Evolutionary conservation across 2,113 vertebrate genomes (phyloP).

Genomic region (Peromyscus maniculatus): DNA sequence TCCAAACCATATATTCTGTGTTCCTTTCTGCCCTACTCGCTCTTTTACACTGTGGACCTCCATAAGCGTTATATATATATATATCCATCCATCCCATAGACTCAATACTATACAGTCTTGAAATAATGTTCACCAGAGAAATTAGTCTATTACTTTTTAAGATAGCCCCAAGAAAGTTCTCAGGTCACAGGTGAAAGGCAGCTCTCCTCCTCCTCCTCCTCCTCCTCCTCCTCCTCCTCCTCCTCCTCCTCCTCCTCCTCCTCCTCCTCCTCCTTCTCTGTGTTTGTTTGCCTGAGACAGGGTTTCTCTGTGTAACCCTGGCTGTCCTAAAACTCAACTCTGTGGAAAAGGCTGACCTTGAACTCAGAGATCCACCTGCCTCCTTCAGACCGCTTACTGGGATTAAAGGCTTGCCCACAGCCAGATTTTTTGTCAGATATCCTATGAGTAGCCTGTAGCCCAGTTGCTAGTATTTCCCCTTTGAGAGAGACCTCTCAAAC

Average conservation of each 20-base stretch:
- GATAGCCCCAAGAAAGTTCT: not conserved
- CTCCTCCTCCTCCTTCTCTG: too few relatives aligned
- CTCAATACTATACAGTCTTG: not conserved
- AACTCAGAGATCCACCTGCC: not conserved
- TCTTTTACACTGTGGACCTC: not conserved
- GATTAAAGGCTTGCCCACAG: not conserved
- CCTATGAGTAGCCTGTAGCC: not conserved
- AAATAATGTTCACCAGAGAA: not conserved
- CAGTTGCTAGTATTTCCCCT: not conserved
- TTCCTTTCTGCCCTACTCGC: not conserved
- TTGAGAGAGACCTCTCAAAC: not conserved
- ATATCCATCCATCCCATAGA: not conserved
- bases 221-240: too few relatives aligned
- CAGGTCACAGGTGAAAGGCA: not conserved
- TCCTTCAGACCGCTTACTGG: not conserved
- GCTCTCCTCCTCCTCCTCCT: accelerated
- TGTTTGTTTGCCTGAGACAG: not conserved
- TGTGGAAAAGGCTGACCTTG: not conserved
- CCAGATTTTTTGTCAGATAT: not conserved
- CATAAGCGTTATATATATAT: not conserved
- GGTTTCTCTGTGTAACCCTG: not conserved
- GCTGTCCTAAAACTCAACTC: not conserved
- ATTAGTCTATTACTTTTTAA: not conserved
- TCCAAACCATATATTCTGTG: not conserved
- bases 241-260: too few relatives aligned